Conservation (phyloP, 1,140 invertebrate genomes). For the Bombus fervidus region DNA sequence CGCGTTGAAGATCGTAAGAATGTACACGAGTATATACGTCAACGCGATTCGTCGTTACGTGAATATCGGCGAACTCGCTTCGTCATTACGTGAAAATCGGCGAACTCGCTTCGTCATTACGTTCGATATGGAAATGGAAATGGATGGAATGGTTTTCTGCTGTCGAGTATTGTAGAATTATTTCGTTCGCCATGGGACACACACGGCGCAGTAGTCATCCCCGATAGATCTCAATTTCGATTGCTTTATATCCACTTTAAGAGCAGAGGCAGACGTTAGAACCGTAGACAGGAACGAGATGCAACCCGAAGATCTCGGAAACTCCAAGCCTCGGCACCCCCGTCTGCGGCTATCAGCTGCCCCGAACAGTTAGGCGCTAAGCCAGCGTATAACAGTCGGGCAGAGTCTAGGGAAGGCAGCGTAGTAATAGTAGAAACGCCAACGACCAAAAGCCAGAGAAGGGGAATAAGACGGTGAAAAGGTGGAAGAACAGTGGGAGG, state of each 20-base stretch:
- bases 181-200: not conserved
- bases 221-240: slow-evolving; percentile 26
- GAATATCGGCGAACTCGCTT: not conserved
- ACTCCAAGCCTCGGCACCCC: not conserved
- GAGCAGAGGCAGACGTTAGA: not conserved
- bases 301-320: slow-evolving; percentile 4
- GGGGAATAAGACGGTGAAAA: slow-evolving; percentile 25
- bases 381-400: not conserved
- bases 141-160: not conserved
- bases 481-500: slow-evolving; percentile 15
- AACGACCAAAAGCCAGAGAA: not conserved
- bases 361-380: slow-evolving; percentile 18
- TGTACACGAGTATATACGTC: too few species aligned
- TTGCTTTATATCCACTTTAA: not conserved
- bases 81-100: not conserved
- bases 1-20: too few species aligned
- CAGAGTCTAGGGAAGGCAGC: slow-evolving; percentile 4
- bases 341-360: not conserved
- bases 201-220: not conserved
- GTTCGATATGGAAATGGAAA: not conserved
- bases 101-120: not conserved
- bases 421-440: slow-evolving; percentile 12
- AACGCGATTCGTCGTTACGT: too few species aligned
- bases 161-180: not conserved
- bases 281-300: not conserved